Base-by-base conservation (phyloP, 2,888 invertebrate genomes). In the Andricus quercusramuli region DNA sequence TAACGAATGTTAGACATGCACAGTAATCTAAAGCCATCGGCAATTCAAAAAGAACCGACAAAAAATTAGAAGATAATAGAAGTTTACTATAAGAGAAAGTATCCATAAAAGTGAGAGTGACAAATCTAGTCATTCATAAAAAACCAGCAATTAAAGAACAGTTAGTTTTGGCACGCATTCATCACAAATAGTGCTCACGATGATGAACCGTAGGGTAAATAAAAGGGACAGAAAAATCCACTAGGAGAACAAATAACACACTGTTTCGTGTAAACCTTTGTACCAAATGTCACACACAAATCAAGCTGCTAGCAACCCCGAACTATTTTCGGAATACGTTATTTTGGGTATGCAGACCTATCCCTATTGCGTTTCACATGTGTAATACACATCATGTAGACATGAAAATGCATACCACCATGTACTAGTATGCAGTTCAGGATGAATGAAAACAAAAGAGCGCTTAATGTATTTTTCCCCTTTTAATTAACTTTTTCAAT, bases 161-260 rank as follows among this genome's bases (percentile, higher is more conserved):
- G 68, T 70, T 25, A 44, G 25, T 70, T 70, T 70, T 29, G 11
- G 47, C 17, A n/a, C 51, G 47, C 41, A 25, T 29, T 15, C 47
- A 70, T 70, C 68, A 29, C 29, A 6, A 9, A 6, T 9, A n/a
- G 47, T 56, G 3, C 32, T 51, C 29, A 3, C 11, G n/a, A 74
- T 74, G 74, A 74, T 51, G 51, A 74, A 74, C n/a, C 25, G 74
- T 29, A 56, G 74, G 51, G 51, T 56, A 74, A 74, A 74, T 51
- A 56, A 74, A 74, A 74, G 32, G 32, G 51, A 56, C 32, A 56
- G 56, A 51, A 51, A 29, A 56, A 74, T 51, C 74, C 74, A n/a
- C 56, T 11, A 32, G 32, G n/a, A 56, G 29, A 51, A 51, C 74
- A 74, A 56, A 74, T 47, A 74, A 47, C 68, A 51, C 47, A 56